These are phyloP conservation scores for Nomada ferruginata DNA, from an alignment of 2,888 invertebrate species.

Conservation along the genomic window DNA sequence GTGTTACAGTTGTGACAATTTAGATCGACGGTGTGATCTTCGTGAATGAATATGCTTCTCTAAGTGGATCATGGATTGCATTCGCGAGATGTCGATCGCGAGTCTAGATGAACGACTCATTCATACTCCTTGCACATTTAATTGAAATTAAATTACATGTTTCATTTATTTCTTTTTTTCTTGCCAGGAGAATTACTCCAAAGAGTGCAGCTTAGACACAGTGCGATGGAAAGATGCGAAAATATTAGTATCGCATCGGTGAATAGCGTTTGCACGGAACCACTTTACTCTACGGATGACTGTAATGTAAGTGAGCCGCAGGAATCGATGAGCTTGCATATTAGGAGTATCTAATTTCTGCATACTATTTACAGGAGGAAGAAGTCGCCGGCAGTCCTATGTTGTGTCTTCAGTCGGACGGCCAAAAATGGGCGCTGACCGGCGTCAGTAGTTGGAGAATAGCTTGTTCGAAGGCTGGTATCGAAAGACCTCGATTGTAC, in stretches of 20 bases:
- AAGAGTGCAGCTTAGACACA: conserved; percentile 91
- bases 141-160: neutral
- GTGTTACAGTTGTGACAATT: too few relatives aligned
- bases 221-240: conserved; percentile 92
- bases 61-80: too few relatives aligned
- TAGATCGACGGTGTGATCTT: too few relatives aligned
- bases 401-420: conserved; percentile 90
- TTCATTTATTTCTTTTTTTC: neutral
- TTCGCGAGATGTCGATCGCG: too few relatives aligned
- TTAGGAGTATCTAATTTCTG: neutral
- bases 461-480: conserved; percentile 91
- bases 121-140: neutral
- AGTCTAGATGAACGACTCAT: neutral
- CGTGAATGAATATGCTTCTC: too few relatives aligned
- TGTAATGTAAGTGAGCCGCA: conserved; percentile 90
- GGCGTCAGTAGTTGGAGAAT: conserved; percentile 95
- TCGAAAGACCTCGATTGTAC: conserved; percentile 92
- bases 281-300: conserved; percentile 91
- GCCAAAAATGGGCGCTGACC: conserved; percentile 91
- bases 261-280: conserved; percentile 93
- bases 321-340: too few relatives aligned
- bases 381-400: conserved; percentile 95
- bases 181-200: conserved; percentile 89
- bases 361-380: conserved; percentile 88
- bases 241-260: conserved; percentile 93